Conservation (phyloP, 2,113 vertebrate species). For the Tretioscincus oriximinensis region DNA sequence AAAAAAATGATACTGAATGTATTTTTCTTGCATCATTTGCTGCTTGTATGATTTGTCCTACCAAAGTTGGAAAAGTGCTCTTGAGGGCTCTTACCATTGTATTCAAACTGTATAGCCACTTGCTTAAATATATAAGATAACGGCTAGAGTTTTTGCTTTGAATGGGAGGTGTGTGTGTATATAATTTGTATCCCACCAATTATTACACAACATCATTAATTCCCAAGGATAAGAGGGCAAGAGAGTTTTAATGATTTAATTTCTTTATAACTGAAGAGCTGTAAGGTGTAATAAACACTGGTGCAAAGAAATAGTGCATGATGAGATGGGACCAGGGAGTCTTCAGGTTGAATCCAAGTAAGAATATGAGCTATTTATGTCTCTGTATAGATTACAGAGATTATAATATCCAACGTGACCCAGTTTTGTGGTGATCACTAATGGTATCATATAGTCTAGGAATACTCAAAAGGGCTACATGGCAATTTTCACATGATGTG, state of each 20-base stretch:
- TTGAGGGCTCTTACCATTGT: conserved; percentile 5
- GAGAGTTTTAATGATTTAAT: not conserved
- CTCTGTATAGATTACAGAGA: no score
- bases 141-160: not conserved
- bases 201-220: not conserved
- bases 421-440: no score
- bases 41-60: conserved; percentile 27
- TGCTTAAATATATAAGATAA: not conserved
- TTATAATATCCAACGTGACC: no score
- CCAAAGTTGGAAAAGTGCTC: conserved; percentile 12
- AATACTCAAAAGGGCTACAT: no score
- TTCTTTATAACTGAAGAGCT: not conserved
- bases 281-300: not conserved
- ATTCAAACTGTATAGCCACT: not conserved
- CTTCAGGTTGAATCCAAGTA: not conserved
- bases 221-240: not conserved
- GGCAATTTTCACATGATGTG: no score
- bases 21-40: conserved; percentile 56
- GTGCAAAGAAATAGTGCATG: not conserved
- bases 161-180: no score
- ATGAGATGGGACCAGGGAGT: not conserved
- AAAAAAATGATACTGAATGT: conserved; percentile 15
- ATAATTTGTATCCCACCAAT: no score
- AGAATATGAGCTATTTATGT: no score
- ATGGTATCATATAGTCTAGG: no score